phyloP scores from a whole-genome alignment of 2,113 vertebrate species.

The Sigmodon hispidus region DNA sequence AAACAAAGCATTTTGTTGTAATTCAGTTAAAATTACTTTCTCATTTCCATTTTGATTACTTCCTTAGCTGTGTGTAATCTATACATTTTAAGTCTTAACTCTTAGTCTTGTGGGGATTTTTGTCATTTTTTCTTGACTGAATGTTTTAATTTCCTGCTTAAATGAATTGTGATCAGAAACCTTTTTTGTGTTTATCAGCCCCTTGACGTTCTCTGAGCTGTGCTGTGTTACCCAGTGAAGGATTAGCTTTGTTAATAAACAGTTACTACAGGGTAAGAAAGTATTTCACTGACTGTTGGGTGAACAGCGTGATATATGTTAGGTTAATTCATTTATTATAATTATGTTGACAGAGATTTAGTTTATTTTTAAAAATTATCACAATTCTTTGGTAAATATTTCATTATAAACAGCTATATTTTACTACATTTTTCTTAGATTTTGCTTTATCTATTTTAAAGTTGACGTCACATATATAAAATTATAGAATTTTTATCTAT shows the following conservation, averaged over 20 bases:
- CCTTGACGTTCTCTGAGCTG: background rate
- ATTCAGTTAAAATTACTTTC: slow-evolving; percentile 32
- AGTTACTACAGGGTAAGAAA: slow-evolving; percentile 16
- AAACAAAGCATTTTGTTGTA: slow-evolving; percentile 50
- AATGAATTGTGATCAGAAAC: slow-evolving; percentile 59
- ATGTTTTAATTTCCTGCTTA: slow-evolving; percentile 64
- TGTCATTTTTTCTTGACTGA: background rate
- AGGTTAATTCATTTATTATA: background rate
- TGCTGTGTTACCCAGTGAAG: background rate
- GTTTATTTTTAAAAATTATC: background rate
- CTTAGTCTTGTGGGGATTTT: background rate
- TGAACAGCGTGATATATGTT: background rate
- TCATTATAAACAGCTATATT: background rate
- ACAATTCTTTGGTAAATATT: background rate
- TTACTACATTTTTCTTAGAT: background rate
- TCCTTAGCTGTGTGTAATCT: background rate
- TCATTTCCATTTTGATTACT: slow-evolving; percentile 62
- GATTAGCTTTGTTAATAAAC: slow-evolving; percentile 1
- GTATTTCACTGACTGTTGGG: background rate
- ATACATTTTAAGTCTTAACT: slow-evolving; percentile 38
- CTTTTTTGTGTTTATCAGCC: slow-evolving; percentile 13
- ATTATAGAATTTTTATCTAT: background rate
- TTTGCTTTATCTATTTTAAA: background rate
- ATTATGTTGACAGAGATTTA: background rate
- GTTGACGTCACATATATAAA: background rate